Conservation (phyloP, 2,888 invertebrate genomes). For the Harmothoe impar region DNA sequence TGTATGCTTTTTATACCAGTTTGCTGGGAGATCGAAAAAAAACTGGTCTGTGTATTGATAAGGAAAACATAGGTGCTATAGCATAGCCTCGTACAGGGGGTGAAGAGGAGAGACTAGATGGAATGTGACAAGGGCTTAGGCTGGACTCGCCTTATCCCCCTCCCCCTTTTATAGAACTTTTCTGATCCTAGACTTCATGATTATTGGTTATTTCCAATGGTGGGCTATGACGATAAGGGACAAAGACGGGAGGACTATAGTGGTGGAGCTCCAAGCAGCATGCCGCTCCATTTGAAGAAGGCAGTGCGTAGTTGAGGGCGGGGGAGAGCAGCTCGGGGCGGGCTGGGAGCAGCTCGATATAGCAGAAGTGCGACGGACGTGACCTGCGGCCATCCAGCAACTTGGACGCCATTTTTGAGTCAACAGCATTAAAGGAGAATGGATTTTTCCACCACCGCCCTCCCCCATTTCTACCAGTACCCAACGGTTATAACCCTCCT, state of each 20-base stretch:
- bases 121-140: too few relatives aligned
- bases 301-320: not conserved
- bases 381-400: not conserved
- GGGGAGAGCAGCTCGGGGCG: not conserved
- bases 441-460: not conserved
- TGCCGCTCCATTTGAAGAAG: slow-evolving; percentile 21
- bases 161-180: too few relatives aligned
- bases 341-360: not conserved
- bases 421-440: slow-evolving; percentile 26
- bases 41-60: too few relatives aligned
- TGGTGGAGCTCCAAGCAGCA: not conserved
- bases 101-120: too few relatives aligned
- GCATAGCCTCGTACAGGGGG: too few relatives aligned
- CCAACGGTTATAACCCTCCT: too few relatives aligned
- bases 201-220: not conserved
- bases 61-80: too few relatives aligned
- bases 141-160: too few relatives aligned
- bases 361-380: not conserved
- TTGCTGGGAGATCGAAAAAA: too few relatives aligned
- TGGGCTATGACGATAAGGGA: not conserved
- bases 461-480: not conserved
- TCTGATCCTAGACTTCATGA: not conserved
- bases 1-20: too few relatives aligned
- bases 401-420: slow-evolving; percentile 10
- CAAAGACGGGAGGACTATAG: not conserved